Evolutionary conservation across 2,888 invertebrate species (phyloP).

Genomic region (Rhagonycha lutea): DNA sequence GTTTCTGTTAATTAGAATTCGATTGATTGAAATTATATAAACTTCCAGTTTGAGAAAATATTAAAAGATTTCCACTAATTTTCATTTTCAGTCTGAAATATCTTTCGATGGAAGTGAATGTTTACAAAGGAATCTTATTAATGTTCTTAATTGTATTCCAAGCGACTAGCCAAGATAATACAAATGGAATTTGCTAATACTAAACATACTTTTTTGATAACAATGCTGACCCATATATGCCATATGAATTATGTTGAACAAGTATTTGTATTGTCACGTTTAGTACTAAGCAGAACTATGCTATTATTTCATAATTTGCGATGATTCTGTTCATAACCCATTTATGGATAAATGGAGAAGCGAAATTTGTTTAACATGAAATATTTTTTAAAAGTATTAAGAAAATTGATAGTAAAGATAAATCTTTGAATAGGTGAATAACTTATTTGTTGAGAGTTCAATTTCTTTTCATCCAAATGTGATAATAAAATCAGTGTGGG

Average conservation of each 20-base stretch:
- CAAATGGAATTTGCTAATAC: not conserved
- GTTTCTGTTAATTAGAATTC: too few species aligned
- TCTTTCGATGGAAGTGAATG: not conserved
- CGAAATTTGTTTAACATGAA: too few species aligned
- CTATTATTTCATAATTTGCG: not conserved
- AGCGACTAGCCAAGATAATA: not conserved
- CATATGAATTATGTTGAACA: not conserved
- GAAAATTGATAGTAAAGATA: too few species aligned
- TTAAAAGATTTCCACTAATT: too few species aligned
- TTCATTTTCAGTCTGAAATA: not conserved
- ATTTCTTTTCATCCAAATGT: too few species aligned
- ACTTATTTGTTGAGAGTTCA: too few species aligned
- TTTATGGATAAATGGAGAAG: not conserved
- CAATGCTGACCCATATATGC: not conserved
- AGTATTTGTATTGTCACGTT: not conserved
- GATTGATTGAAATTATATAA: too few species aligned
- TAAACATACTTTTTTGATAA: not conserved
- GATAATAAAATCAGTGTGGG: too few species aligned
- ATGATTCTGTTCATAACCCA: not conserved
- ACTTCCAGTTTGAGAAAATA: too few species aligned
- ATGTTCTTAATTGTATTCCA: not conserved
- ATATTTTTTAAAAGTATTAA: too few species aligned
- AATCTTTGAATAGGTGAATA: too few species aligned
- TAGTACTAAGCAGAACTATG: not conserved
- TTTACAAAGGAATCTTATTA: not conserved